Conservation (phyloP, 1,140 invertebrate genomes). For the Psix sp. region DNA sequence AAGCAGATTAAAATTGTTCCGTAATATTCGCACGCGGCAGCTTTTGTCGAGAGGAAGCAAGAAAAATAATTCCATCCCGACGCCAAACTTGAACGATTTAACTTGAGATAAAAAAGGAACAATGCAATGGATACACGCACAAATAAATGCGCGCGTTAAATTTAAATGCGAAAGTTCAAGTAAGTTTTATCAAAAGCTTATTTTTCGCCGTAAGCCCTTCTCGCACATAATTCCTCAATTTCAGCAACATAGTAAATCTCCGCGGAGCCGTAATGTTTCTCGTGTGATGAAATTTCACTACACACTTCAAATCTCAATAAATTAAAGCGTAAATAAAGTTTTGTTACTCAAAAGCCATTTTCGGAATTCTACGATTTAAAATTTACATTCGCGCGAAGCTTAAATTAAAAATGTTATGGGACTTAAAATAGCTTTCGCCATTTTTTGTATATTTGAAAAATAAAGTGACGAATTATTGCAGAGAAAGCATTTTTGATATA, state of each 20-base stretch:
- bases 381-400: not conserved
- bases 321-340: conserved; percentile 46
- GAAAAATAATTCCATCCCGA: conserved; percentile 25
- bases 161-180: conserved; percentile 34
- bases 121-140: conserved; percentile 1
- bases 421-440: too few species aligned
- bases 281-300: conserved; percentile 43
- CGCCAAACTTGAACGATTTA: conserved; percentile 29
- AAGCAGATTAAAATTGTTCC: conserved; percentile 6
- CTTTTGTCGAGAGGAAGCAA: conserved; percentile 2
- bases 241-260: conserved; percentile 52
- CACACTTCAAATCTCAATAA: conserved; percentile 52
- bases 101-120: conserved; percentile 7
- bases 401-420: not conserved
- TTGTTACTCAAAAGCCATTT: conserved; percentile 24
- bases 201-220: conserved; percentile 29
- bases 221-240: conserved; percentile 51
- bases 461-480: too few species aligned
- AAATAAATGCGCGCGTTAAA: conserved; percentile 26
- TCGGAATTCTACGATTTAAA: not conserved
- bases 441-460: too few species aligned
- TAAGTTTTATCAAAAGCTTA: conserved; percentile 42
- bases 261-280: conserved; percentile 37
- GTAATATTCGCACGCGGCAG: not conserved
- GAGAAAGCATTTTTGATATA: too few species aligned